phyloP scores from a whole-genome alignment of 2,888 invertebrate genomes.

The Serrognathus titanus region DNA sequence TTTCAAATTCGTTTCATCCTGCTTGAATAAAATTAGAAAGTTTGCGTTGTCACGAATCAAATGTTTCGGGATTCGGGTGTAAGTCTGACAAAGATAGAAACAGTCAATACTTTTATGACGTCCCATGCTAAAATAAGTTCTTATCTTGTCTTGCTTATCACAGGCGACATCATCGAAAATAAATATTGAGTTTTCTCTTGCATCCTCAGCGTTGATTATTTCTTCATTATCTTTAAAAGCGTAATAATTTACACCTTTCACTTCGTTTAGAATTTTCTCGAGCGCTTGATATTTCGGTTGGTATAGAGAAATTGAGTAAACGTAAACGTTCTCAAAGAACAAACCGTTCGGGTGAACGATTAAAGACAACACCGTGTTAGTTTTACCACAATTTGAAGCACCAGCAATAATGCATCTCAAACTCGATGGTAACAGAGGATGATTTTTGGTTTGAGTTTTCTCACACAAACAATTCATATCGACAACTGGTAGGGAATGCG shows the following conservation, averaged over 20 bases:
- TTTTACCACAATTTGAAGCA: slow-evolving; percentile 41
- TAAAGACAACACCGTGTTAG: slow-evolving; percentile 37
- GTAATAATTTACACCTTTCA: slow-evolving; percentile 30
- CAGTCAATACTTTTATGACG: slow-evolving; percentile 25
- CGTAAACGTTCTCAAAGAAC: slow-evolving; percentile 41
- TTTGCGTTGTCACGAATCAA: slow-evolving; percentile 41
- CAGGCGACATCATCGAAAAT: slow-evolving; percentile 44
- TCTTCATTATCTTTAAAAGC: slow-evolving; percentile 25
- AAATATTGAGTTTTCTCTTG: slow-evolving; percentile 35
- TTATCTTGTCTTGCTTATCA: slow-evolving; percentile 27
- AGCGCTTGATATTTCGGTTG: slow-evolving; percentile 36
- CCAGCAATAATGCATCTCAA: slow-evolving; percentile 32
- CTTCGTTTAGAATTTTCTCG: slow-evolving; percentile 21
- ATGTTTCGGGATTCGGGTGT: slow-evolving; percentile 39
- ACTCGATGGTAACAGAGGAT: neutral
- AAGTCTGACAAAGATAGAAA: slow-evolving; percentile 24
- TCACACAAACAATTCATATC: no score
- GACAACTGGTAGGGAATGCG: no score
- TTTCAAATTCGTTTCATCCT: slow-evolving; percentile 41
- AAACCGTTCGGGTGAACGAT: slow-evolving; percentile 37
- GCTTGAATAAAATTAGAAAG: slow-evolving; percentile 39
- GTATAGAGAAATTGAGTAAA: slow-evolving; percentile 36
- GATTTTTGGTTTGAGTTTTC: no score
- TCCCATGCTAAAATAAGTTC: slow-evolving; percentile 26
- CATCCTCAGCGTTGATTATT: slow-evolving; percentile 25